Conservation (phyloP, 2,113 vertebrate species). For the Lepus americanus region DNA sequence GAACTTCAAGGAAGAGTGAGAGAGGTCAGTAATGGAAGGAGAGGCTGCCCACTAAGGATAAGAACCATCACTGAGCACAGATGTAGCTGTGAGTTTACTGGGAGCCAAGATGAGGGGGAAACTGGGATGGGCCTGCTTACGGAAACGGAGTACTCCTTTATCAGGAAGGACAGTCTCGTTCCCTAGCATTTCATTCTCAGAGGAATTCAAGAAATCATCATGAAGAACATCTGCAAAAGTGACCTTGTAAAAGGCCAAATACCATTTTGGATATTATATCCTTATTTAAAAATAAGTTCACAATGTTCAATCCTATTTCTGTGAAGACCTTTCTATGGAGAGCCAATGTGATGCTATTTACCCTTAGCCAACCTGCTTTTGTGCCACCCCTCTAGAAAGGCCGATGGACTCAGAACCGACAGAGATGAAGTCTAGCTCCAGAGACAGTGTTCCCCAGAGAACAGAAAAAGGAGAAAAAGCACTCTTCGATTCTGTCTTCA, state of each 20-base stretch:
- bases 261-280: conserved; percentile 26
- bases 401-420: neutral
- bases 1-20: neutral
- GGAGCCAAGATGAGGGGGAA: neutral
- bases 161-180: conserved; percentile 18
- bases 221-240: neutral
- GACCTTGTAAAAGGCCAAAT: conserved; percentile 9
- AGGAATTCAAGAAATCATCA: neutral
- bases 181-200: conserved; percentile 52
- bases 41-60: neutral
- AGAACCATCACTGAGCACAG: neutral
- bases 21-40: neutral
- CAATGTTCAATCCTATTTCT: conserved; percentile 13
- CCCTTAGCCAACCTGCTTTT: neutral
- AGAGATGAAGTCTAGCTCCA: neutral
- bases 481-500: neutral
- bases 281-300: conserved; percentile 6
- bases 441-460: neutral
- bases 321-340: neutral
- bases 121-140: conserved; percentile 31
- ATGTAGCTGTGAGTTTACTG: conserved; percentile 16
- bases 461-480: neutral
- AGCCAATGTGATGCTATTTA: neutral
- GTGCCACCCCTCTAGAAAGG: neutral
- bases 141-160: conserved; percentile 43